phyloP scores from a whole-genome alignment of 92 coral and sea anemone species.

The Phenganax marumi region DNA sequence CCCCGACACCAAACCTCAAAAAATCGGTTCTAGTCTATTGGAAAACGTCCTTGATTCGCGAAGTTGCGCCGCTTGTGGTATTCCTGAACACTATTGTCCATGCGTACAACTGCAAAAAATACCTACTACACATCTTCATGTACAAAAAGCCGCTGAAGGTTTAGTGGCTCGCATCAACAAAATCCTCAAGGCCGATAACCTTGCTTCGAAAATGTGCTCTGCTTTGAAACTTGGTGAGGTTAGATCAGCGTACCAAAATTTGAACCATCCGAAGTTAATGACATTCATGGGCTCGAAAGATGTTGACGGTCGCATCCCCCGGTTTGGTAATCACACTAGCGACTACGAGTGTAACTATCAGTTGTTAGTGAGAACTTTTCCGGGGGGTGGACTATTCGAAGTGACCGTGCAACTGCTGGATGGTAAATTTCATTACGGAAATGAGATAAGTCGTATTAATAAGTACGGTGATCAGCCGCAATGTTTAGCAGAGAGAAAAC shows the following conservation, averaged over 20 bases:
- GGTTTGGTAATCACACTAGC: constrained; percentile 51
- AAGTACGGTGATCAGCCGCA: constrained; percentile 81
- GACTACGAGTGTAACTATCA: constrained; percentile 72
- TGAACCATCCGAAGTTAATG: constrained; percentile 65
- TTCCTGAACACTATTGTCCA: constrained; percentile 93
- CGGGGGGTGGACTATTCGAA: constrained; percentile 82
- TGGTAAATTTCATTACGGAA: constrained; percentile 56
- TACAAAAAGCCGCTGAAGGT: constrained; percentile 59
- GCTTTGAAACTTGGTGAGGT: constrained; percentile 62
- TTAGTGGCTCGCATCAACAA: constrained; percentile 69
- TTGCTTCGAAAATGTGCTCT: constrained; percentile 58
- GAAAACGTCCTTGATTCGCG: constrained; percentile 62
- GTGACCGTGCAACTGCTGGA: constrained; percentile 63
- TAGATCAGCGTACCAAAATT: constrained; percentile 69
- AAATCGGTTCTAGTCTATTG: constrained; percentile 69
- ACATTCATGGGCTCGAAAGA: constrained; percentile 75
- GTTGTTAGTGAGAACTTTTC: constrained; percentile 66
- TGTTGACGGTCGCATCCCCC: constrained; percentile 76
- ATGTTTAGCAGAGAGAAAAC: constrained; percentile 72
- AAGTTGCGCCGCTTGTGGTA: constrained; percentile 72
- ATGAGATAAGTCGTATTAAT: constrained; percentile 83
- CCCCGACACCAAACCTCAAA: constrained; percentile 60
- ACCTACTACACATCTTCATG: constrained; percentile 60
- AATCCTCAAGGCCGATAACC: constrained; percentile 57
- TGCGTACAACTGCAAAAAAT: constrained; percentile 70